Base-by-base conservation (phyloP, 2,888 invertebrate genomes). In the Blastobasis adustella region DNA sequence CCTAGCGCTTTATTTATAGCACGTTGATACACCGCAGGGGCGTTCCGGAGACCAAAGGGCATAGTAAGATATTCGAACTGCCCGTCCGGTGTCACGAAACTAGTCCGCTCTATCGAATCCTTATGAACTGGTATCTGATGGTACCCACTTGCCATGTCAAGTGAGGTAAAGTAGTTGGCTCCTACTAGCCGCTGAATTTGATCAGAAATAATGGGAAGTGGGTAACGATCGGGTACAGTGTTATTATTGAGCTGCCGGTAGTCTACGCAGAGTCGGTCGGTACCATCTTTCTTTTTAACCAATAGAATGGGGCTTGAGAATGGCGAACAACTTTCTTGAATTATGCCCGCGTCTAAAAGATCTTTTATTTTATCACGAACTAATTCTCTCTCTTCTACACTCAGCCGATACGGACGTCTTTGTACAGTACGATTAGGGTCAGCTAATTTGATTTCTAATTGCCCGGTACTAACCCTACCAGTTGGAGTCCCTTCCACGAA, bases 1-100 rank as follows among this genome's bases (percentile, higher is more conserved):
- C 59, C 63, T 38, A 66, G 23, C 6, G 64, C 63, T 8, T 45
- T 56, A 2, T 46, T 54, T 0, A 60, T 52, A 0, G 62, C 60
- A 8, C 63, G 10, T 37, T 58, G 58, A 36, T 53, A 58, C 0
- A 58, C 58, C 9, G 54, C 43, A 1, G 49, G 45, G 0, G 59
- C 61, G 39, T 61, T 61, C 4, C 49, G 39, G 0, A 53, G 45
- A 4, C 53, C 55, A 47, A 55, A 55, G 5, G 55, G 55, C 55
- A 61, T 59, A 0, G 58, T 8, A 0, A 58, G 6, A 37, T 47
- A 57, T 10, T 58, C 60, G 5, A 38, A 60, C 46, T 50, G 53
- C 7, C 50, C 49, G 4, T 50, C 46, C 37, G 53, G 45, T 43
- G 53, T 50, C 45, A 53, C 50, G 41, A 49, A 54, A 0, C 54